Base-by-base conservation (phyloP, 2,888 invertebrate species). In the Morinoia aosen region DNA sequence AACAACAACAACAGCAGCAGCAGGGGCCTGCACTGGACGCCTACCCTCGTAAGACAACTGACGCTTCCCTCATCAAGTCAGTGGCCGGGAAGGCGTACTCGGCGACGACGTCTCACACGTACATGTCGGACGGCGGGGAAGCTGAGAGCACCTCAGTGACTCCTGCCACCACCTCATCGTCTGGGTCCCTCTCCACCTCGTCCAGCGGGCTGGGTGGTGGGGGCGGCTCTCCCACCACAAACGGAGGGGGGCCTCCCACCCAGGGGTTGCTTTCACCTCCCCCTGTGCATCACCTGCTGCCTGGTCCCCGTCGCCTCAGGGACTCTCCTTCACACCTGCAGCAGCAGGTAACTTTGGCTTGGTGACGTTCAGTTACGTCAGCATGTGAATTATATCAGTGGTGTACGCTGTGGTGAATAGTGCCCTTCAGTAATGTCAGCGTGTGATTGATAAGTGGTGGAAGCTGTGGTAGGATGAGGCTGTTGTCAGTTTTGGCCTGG, bases 1-100 rank as follows among this genome's bases (percentile, higher is more conserved):
- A 95, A 61, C 76, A 90, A 40, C 95, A 95, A 95, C 96, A 96
- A 56, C 58, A 39, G 61, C n/a, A 61, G 33, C 58, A 61, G 64
- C 90, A 19, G 40, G 76, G 64, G 91, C 88, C 48, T 5, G 76
- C 64, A 16, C 48, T 57, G 5, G 58, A 90, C 33, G 95, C 93
- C 58, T 88, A 64, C 16, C 94, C 33, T 58, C 95, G 95, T 19
- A 95, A 95, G 48, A 95, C 95, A 11, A 48, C 58, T n/a, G 95
- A 95, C 39, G 57, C 95, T n/a, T 95, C 95, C 5, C 95, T 95
- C 57, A 64, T 95, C 58, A 95, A 95, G 58, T 64, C 58, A 40
- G 56, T 64, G n/a, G 95, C 93, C 7, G 48, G 48, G 8, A 90
- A 90, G 19, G 40, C 48, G 12, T 76, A 76, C 25, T 76, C 76